Evolutionary conservation across 2,888 invertebrate genomes (phyloP).

Genomic region (Eustalomyia histrio): DNA sequence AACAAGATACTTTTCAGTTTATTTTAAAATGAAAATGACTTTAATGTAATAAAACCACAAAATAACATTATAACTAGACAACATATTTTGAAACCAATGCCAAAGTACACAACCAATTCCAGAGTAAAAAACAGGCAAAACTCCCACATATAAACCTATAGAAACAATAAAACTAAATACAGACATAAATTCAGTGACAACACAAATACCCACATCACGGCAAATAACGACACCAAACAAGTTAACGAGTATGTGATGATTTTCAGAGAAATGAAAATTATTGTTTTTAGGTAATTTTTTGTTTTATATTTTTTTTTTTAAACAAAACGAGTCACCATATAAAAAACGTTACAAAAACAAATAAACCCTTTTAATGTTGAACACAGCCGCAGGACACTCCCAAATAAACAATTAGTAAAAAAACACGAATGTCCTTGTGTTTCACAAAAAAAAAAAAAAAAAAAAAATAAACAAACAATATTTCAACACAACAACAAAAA

Average conservation of each 20-base stretch:
- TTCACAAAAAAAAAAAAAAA: background rate
- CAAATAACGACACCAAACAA: background rate
- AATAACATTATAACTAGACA: too few relatives aligned
- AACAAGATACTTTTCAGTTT: too few relatives aligned
- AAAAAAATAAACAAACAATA: background rate
- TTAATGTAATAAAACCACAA: too few relatives aligned
- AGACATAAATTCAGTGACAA: conserved; percentile 42
- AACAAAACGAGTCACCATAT: conserved; percentile 21
- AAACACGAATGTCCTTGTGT: conserved; percentile 62
- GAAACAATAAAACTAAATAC: conserved; percentile 10
- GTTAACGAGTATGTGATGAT: conserved; percentile 37
- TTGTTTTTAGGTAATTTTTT: conserved; percentile 2
- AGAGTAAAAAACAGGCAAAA: background rate
- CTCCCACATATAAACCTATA: background rate
- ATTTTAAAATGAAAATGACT: too few relatives aligned
- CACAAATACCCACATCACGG: background rate
- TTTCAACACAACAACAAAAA: background rate
- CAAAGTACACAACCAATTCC: too few relatives aligned
- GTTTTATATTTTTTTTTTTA: conserved; percentile 9
- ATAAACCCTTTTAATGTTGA: conserved; percentile 63
- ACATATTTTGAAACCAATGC: too few relatives aligned
- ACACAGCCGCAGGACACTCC: conserved; percentile 67
- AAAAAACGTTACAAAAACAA: conserved; percentile 7
- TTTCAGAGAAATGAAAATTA: conserved; percentile 36
- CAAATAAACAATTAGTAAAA: conserved; percentile 65